Evolutionary conservation across 2,113 vertebrate genomes (phyloP).

Genomic region (Macrotus californicus): DNA sequence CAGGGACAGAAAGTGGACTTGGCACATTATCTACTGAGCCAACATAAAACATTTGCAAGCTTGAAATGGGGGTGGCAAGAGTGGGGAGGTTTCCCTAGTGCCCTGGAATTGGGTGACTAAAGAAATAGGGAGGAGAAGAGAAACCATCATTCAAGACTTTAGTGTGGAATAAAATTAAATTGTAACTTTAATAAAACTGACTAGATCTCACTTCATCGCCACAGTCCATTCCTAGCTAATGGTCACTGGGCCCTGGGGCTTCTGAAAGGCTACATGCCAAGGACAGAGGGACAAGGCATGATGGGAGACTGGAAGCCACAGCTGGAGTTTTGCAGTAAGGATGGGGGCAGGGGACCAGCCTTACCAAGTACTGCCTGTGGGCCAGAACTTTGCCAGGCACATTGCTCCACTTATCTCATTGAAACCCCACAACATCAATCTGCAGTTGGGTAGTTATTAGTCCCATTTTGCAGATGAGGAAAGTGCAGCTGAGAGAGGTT

Average conservation of each 20-base stretch:
- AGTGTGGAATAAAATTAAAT: not conserved
- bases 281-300: not conserved
- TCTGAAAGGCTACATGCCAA: not conserved
- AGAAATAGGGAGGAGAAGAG: not conserved
- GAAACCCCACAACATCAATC: not conserved
- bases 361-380: not conserved
- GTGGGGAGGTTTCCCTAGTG: not conserved
- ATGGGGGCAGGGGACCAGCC: not conserved
- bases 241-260: not conserved
- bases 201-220: slow-evolving; percentile 61
- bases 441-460: not conserved
- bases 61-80: slow-evolving; percentile 33
- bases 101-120: not conserved
- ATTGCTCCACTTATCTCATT: not conserved
- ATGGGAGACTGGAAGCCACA: not conserved
- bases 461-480: not conserved
- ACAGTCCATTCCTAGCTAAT: slow-evolving; percentile 40
- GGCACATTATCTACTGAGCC: slow-evolving; percentile 57
- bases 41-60: slow-evolving; percentile 58
- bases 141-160: slow-evolving; percentile 63
- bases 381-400: not conserved
- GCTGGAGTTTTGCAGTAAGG: not conserved
- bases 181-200: slow-evolving; percentile 73
- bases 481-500: not conserved
- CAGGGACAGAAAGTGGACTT: slow-evolving; percentile 63